Evolutionary conservation across 2,797 vertebrate species (phyloP).

Genomic region (Mormyrus hasselquistii): DNA sequence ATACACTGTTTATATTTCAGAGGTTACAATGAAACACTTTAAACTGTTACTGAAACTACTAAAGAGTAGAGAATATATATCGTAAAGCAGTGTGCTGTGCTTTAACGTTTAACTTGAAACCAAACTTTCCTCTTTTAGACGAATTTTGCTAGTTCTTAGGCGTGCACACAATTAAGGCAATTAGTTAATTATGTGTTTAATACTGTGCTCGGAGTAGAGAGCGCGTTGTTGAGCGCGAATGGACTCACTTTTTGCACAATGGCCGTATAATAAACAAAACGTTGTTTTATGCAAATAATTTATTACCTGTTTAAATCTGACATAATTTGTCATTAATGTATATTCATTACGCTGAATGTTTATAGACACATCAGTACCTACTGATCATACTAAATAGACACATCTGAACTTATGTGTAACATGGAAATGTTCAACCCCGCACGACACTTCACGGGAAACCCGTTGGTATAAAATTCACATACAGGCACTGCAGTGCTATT

Average conservation of each 20-base stretch:
- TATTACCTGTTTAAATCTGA: neutral
- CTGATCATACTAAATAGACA: neutral
- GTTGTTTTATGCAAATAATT: neutral
- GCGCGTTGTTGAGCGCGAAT: neutral
- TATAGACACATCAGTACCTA: neutral
- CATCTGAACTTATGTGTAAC: neutral
- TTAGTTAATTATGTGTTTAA: neutral
- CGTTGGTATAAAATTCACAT: neutral
- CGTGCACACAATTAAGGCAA: neutral
- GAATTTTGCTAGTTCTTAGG: neutral
- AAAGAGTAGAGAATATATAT: neutral
- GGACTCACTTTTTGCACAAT: neutral
- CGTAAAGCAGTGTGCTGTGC: neutral
- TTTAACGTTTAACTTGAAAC: neutral
- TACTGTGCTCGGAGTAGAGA: neutral
- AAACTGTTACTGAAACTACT: too few relatives aligned
- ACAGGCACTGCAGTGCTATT: neutral
- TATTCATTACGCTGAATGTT: neutral
- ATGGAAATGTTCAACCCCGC: neutral
- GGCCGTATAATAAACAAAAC: neutral
- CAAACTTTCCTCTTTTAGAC: neutral
- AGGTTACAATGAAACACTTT: neutral
- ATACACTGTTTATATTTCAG: neutral
- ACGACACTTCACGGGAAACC: neutral
- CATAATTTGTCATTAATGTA: neutral